These are phyloP conservation scores for Bombus ignitus DNA, from an alignment of 1,140 invertebrate genomes.

Conservation along the genomic window DNA sequence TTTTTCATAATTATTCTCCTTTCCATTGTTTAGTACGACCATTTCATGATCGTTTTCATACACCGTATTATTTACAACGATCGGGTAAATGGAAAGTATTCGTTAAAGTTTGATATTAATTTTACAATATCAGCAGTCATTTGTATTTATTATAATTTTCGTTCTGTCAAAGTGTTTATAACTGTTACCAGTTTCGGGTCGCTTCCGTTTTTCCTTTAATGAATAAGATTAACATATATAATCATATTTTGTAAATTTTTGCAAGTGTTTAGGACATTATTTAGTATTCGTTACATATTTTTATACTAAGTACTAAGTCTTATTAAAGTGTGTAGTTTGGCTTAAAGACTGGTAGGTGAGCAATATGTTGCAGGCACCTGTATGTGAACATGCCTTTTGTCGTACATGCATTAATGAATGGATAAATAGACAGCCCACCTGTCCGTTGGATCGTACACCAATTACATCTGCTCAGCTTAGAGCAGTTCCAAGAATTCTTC, in stretches of 20 bases:
- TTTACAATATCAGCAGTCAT: background rate
- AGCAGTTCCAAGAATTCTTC: slow-evolving; percentile 94
- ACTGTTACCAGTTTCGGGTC: background rate
- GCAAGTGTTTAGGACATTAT: background rate
- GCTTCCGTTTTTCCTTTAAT: background rate
- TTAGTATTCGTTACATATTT: background rate
- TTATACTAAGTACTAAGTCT: slow-evolving; percentile 5
- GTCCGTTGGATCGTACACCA: slow-evolving; percentile 95
- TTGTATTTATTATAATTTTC: slow-evolving; percentile 11
- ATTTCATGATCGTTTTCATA: background rate
- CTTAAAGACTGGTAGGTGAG: slow-evolving; percentile 73
- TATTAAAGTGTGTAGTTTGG: slow-evolving; percentile 50
- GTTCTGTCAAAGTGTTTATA: slow-evolving; percentile 13
- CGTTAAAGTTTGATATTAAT: background rate
- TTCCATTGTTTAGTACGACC: background rate
- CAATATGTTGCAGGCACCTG: slow-evolving; percentile 89
- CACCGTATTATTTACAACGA: background rate
- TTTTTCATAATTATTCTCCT: background rate
- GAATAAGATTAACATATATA: background rate
- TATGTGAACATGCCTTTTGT: slow-evolving; percentile 98
- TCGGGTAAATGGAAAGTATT: background rate
- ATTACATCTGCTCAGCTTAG: slow-evolving; percentile 93
- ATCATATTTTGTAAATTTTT: background rate
- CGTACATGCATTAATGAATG: slow-evolving; percentile 96
- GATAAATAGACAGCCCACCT: slow-evolving; percentile 95